Evolutionary conservation across 2,113 vertebrate genomes (phyloP), one percentile per base, ranked within the genome.

Genomic region (Pedionomus torquatus): DNA sequence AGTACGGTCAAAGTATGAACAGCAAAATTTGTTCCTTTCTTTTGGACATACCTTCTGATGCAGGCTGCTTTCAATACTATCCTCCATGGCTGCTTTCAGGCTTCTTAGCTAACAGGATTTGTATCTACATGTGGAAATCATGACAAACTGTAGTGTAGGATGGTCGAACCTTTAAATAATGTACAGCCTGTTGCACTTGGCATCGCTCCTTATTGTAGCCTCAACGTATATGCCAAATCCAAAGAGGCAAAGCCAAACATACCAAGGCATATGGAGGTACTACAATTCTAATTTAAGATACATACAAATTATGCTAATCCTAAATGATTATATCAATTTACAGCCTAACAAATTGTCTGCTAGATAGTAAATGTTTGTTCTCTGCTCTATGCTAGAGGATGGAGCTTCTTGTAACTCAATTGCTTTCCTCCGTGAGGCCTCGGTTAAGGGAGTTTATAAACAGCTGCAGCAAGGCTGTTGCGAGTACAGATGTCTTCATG

Each of bases 401-500:
- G 0, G 71, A 54, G 43, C 26, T 74, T 1, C 3, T 13, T 58
- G 95, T 68, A 94, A 93, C 57, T 88, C 68, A 87, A 17, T 90
- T 33, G 0, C 39, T 54, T 3, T 19, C 33, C 71, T 82, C 58
- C 48, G 60, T 17, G 94, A 84, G 95, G 86, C 93, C 90, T 71
- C 2, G 0, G 30, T 52, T 54, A 25, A 84, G 86, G 95, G 43
- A 26, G 37, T 58, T 48, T 71, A 41, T 57, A 18, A 96, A 92
- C 96, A 97, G 93, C 95, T 95, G 96, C 89, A 77, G 92, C 69
- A 76, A 49, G 88, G 86, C 96, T 94, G 85, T 72, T 77, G 11
- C 0, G 0, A 61, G 5, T 23, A 20, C 41, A n/a, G 92, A 90
- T 94, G 79, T 78, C 60, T 64, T 52, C 85, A 58, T 78, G 58